These are phyloP conservation scores for Lepus oiostolus DNA, from an alignment of 2,797 vertebrate species.

Conservation along the genomic window DNA sequence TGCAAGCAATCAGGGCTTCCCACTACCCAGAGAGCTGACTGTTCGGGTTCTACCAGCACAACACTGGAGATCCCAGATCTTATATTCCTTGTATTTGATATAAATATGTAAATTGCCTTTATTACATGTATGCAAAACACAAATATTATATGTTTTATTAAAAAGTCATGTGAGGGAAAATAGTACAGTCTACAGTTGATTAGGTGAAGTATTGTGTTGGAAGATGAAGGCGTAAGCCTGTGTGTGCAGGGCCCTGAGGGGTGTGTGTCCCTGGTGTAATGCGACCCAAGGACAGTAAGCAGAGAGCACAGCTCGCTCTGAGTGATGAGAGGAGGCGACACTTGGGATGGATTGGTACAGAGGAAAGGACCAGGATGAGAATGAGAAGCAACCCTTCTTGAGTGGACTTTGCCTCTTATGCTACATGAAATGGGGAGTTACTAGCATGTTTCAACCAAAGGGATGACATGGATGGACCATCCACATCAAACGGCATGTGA, in stretches of 20 bases:
- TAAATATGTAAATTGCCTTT: not conserved
- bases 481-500: not conserved
- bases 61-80: not conserved
- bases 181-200: not conserved
- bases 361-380: not conserved
- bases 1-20: not conserved
- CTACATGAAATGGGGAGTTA: not conserved
- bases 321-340: not conserved
- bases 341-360: not conserved
- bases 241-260: not conserved
- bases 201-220: not conserved
- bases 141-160: not conserved
- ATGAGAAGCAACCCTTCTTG: not conserved
- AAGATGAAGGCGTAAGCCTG: not conserved
- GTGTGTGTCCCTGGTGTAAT: too few relatives aligned
- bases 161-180: not conserved
- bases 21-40: not conserved
- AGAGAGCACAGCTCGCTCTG: not conserved
- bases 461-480: not conserved
- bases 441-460: not conserved
- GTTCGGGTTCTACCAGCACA: not conserved
- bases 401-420: not conserved
- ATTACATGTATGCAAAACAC: not conserved
- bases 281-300: not conserved
- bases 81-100: not conserved